Base-by-base conservation (phyloP, 2,888 invertebrate species). In the Chrysolina haemoptera region DNA sequence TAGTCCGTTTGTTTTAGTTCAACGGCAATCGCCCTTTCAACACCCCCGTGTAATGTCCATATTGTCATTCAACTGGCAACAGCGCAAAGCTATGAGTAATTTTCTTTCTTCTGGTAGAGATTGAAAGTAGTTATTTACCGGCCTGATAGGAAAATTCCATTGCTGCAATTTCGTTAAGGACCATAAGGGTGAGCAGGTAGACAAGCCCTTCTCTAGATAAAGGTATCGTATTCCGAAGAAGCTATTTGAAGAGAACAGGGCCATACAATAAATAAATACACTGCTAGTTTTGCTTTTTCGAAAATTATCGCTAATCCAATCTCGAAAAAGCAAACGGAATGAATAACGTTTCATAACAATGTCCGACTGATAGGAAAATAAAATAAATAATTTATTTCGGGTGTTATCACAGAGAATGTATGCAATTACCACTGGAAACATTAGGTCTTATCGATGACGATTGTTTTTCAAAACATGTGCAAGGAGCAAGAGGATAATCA, bases 311-410 rank as follows among this genome's bases (percentile, higher is more conserved):
- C n/a, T n/a, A n/a, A 59, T n/a, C 1, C n/a, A 59, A 59, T 59
- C 59, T 59, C 35, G 59, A 59, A 59, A 8, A 35, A 59, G n/a
- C 59, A n/a, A 22, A 59, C n/a, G 1, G 35, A 59, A 14, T 27
- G 27, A n/a, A 59, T 59, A 22, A 59, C n/a, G 59, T 35, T 59
- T 59, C 59, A 59, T 27, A 59, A 59, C 59, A 59, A 59, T 59
- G 59, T 59, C 59, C 59, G n/a, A 59, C 59, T 35, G 53, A 53
- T 53, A 20, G 53, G 53, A 20, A 53, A 53, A 53, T 53, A 10
- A 16, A 27, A 59, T 35, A 59, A 59, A 59, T 35, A 59, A 59
- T 27, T 59, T 59, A 35, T 59, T 59, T 22, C 9, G 59, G 35
- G 22, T 35, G 59, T 59, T 59, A 59, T 59, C 35, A 16, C 27